Evolutionary conservation across 1,140 invertebrate species (phyloP).

Genomic region (Cryptotermes secundus): DNA sequence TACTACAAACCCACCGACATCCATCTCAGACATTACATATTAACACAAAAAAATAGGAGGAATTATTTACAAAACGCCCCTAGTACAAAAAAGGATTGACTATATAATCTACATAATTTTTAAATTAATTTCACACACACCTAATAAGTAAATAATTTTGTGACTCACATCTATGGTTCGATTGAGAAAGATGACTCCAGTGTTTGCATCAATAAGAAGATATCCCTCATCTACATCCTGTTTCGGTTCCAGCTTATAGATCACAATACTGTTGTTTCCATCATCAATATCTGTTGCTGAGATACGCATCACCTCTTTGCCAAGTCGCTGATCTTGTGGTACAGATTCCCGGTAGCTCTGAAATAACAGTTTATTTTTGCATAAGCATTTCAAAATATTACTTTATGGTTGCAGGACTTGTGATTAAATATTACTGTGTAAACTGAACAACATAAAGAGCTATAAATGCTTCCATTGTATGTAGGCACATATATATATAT

Average conservation of each 20-base stretch:
- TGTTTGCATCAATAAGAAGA: slow-evolving; percentile 73
- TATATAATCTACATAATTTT: too few species aligned
- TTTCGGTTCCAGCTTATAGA: slow-evolving; percentile 61
- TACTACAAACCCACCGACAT: too few species aligned
- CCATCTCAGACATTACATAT: too few species aligned
- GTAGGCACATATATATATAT: too few species aligned
- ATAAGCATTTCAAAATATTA: too few species aligned
- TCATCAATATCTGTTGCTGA: slow-evolving; percentile 87
- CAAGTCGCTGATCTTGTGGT: slow-evolving; percentile 66
- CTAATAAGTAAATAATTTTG: too few species aligned
- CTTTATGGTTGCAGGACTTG: too few species aligned
- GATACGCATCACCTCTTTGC: slow-evolving; percentile 80
- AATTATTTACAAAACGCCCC: not conserved
- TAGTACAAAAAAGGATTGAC: too few species aligned
- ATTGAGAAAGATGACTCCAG: slow-evolving; percentile 75
- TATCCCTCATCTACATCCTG: slow-evolving; percentile 59
- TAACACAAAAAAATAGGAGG: slow-evolving; percentile 24
- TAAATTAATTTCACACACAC: too few species aligned
- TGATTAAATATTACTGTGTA: too few species aligned
- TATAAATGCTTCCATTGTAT: too few species aligned
- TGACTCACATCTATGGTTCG: slow-evolving; percentile 67
- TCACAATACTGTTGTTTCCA: slow-evolving; percentile 77
- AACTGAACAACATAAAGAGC: too few species aligned
- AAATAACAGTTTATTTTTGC: slow-evolving; percentile 38
- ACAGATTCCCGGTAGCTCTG: slow-evolving; percentile 74